These are phyloP conservation scores for Coluber constrictor DNA, from an alignment of 2,797 vertebrate species.

Conservation along the genomic window DNA sequence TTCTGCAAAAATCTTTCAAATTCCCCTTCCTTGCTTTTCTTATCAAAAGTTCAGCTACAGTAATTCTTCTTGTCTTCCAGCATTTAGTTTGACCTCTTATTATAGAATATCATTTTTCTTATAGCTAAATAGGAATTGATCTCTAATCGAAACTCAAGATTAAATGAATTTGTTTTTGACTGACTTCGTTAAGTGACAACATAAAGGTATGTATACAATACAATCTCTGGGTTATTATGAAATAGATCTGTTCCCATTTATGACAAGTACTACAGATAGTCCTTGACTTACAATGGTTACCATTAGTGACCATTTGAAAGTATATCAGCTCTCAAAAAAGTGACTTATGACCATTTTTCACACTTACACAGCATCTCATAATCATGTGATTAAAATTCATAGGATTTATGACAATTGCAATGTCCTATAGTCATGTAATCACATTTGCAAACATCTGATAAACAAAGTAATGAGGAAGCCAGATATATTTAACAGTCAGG, in stretches of 20 bases:
- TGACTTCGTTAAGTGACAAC: not conserved
- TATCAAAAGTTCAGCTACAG: not conserved
- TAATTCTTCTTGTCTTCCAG: not conserved
- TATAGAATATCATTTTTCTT: not conserved
- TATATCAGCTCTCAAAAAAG: not conserved
- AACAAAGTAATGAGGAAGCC: not conserved
- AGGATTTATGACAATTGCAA: not conserved
- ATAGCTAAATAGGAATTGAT: not conserved
- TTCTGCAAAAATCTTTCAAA: not conserved
- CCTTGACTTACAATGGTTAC: not conserved
- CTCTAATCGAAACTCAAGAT: not conserved
- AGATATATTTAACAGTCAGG: not conserved
- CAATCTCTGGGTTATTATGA: not conserved
- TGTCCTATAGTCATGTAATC: not conserved
- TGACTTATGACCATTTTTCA: not conserved
- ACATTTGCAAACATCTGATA: not conserved
- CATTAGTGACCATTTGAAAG: not conserved
- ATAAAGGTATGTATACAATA: not conserved
- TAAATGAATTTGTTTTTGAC: not conserved
- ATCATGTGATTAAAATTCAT: not conserved
- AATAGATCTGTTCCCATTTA: not conserved
- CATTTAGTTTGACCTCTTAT: not conserved
- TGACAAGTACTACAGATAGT: not conserved
- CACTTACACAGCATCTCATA: not conserved
- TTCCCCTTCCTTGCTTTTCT: not conserved